Evolutionary conservation across 2,113 vertebrate genomes (phyloP), one percentile per base, ranked within the genome.

Genomic region (Hippopotamus amphibius): DNA sequence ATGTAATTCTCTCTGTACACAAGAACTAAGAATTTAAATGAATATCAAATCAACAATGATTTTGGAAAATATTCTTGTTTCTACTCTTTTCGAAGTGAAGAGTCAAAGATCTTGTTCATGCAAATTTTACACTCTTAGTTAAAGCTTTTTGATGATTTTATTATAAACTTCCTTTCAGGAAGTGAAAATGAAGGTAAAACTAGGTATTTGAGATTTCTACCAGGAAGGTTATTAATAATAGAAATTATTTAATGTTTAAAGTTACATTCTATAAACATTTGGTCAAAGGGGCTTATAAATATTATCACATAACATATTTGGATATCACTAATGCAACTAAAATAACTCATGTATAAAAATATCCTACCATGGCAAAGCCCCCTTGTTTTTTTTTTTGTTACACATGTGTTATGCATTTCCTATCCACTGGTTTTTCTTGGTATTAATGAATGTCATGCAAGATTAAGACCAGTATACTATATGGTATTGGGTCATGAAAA

Each of bases 31-130:
- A 17, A 43, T 69, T 79, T 63, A 77, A 65, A 65, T 6, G 6
- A 33, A 24, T 97, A 55, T 46, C 19, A 85, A 83, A 48, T 81
- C n/a, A 50, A 41, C 71, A 43, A 0, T 21, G 17, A 90, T 90
- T 95, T 57, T 98, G 91, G 77, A 93, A 97, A 96, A 92, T 69
- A 0, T 88, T 77, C 68, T 50, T 57, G 30, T 33, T 65, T 10
- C 8, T 90, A 89, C 55, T 11, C 10, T 96, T 79, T 96, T 59
- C 82, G 33, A 63, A 89, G 13, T 81, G 66, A 97, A 61, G 1
- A 91, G 43, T 14, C 5, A 0, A 3, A 88, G 53, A 86, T 24
- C 16, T 3, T 8, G 3, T 88, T 97, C 85, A n/a, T 90, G 48
- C 43, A 95, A 63, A 93, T 63, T 68, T 85, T 88, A 10, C 5